Percentiles rank a stretch among this genome's conserved stretches.
These are phyloP conservation scores for Drosophila peninsularis DNA, from an alignment of 2,888 invertebrate species.

Conservation along the genomic window DNA sequence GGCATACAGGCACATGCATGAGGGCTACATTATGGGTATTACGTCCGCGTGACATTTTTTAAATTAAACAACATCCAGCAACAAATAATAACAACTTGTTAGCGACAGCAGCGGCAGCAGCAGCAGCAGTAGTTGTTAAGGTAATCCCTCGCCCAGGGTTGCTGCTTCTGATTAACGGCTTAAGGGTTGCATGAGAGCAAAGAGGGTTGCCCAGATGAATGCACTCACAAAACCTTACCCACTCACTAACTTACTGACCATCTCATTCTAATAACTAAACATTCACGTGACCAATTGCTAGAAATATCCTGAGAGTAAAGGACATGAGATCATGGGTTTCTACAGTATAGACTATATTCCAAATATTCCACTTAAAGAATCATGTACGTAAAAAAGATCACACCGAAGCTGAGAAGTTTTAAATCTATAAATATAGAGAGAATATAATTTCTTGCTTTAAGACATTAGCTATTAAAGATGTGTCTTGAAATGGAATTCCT, in stretches of 20 bases:
- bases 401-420: too few species aligned
- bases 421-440: too few species aligned
- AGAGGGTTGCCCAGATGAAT: constrained; percentile 40
- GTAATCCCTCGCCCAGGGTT: constrained; percentile 49
- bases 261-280: constrained; percentile 26
- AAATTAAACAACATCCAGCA: constrained; percentile 68
- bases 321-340: too few species aligned
- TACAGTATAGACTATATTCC: too few species aligned
- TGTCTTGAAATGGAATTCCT: not conserved
- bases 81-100: constrained; percentile 71
- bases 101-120: constrained; percentile 14
- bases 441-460: too few species aligned
- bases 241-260: constrained; percentile 25
- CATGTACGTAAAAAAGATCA: too few species aligned
- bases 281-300: constrained; percentile 27
- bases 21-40: constrained; percentile 31
- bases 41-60: constrained; percentile 72
- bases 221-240: constrained; percentile 20
- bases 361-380: too few species aligned
- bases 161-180: constrained; percentile 68
- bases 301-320: too few species aligned
- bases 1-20: not conserved
- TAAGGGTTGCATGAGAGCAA: constrained; percentile 60
- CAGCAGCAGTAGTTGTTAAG: constrained; percentile 8
- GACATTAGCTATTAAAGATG: too few species aligned